A percentile compares a stretch with the other conserved stretches of the same genome.
phyloP scores from a whole-genome alignment of 2,888 invertebrate genomes.

The Hypomecis punctinalis region DNA sequence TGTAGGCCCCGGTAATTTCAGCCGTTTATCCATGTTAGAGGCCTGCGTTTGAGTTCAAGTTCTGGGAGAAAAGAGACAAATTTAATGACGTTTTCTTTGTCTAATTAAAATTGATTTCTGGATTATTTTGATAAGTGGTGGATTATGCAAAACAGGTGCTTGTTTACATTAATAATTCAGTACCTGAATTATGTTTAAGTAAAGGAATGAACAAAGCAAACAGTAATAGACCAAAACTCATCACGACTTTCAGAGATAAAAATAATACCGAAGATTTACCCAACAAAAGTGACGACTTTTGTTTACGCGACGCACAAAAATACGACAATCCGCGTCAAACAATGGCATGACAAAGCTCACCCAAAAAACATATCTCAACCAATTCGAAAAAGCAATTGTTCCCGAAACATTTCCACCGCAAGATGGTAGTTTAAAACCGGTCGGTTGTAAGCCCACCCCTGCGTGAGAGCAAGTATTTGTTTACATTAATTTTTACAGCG shows the following conservation, averaged over 20 bases:
- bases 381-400: conserved; percentile 44
- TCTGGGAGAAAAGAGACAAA: too few relatives aligned
- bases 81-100: too few relatives aligned
- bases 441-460: conserved; percentile 70
- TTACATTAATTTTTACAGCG: conserved; percentile 83
- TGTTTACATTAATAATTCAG: not conserved
- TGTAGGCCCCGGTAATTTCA: too few relatives aligned
- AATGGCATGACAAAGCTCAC: conserved; percentile 64
- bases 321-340: conserved; percentile 10
- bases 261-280: not conserved
- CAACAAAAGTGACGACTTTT: conserved; percentile 5
- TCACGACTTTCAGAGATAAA: not conserved
- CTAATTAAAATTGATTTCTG: too few relatives aligned
- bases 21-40: too few relatives aligned
- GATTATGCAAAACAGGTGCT: too few relatives aligned
- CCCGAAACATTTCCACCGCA: conserved; percentile 27
- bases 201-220: conserved; percentile 18
- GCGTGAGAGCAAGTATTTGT: conserved; percentile 78
- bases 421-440: conserved; percentile 49
- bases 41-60: too few relatives aligned
- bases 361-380: conserved; percentile 43
- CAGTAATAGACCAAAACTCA: conserved; percentile 6
- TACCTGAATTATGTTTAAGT: conserved; percentile 13
- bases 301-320: conserved; percentile 5
- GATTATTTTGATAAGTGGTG: too few relatives aligned